Base-by-base conservation (phyloP, 2,797 vertebrate genomes). In the Falco concolor region DNA sequence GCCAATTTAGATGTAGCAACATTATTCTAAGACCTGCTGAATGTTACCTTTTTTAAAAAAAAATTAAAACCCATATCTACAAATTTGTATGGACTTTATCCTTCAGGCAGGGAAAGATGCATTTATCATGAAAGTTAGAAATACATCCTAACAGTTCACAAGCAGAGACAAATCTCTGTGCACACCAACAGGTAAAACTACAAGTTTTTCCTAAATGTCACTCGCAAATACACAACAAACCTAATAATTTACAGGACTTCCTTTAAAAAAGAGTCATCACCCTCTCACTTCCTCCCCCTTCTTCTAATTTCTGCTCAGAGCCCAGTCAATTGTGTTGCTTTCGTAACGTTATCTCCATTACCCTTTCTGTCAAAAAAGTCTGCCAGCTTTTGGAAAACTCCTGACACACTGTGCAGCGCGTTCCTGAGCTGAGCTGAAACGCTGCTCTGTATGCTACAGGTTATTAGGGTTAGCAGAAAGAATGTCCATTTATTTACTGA, bases 401-500 rank as follows among this genome's bases (percentile, higher is more conserved):
- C 59, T 59, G 88, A 67, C 63, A 38, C n/a, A 6, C 27, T 5
- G 36, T 22, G 60, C 42, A 28, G 45, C 17, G 23, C 87, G 74
- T 59, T 23, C 69, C 74, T 7, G 49, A 67, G 93, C 94, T 36
- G 81, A 83, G 87, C 54, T 30, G 84, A 56, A 96, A 42, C 64
- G 70, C 80, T 82, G 52, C 91, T 97, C 93, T 57, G 82, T 89
- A 77, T 84, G 95, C 96, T 93, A 70, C 95, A 96, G 93, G 95
- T 97, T 96, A 92, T 72, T 95, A 91, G 95, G 97, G 97, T 95
- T 87, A 97, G 97, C 97, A 60, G 90, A 78, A 93, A 96, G 96
- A 97, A 97, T 82, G 96, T 83, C 90, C 97, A 95, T 97, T 97
- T 97, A 97, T 97, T 98, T 97, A 97, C 97, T 97, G 97, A 97